phyloP scores from a whole-genome alignment of 2,888 invertebrate genomes.

The Drosophila parthenogenetica region DNA sequence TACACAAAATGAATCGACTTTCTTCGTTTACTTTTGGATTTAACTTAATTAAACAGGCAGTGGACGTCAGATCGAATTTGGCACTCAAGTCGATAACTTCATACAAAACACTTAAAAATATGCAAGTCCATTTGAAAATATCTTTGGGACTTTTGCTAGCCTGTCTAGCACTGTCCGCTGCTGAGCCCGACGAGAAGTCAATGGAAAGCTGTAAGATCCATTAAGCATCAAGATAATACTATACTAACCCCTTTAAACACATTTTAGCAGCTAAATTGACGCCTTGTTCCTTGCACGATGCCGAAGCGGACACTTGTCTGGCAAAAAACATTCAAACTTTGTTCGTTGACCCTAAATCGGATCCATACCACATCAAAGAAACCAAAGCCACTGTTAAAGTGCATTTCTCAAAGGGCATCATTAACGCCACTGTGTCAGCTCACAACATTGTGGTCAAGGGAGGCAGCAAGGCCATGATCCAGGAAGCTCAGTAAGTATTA shows the following conservation, averaged over 20 bases:
- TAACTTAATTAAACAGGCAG: not conserved
- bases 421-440: conserved; percentile 39
- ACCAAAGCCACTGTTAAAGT: too few species aligned
- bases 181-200: not conserved
- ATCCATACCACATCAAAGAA: conserved; percentile 19
- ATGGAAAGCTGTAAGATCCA: not conserved
- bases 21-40: not conserved
- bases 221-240: too few species aligned
- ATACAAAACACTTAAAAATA: too few species aligned
- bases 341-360: conserved; percentile 53
- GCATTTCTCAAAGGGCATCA: too few species aligned
- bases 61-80: not conserved
- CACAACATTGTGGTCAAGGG: not conserved
- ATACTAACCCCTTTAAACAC: not conserved
- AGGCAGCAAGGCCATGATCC: not conserved
- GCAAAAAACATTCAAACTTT: conserved; percentile 39
- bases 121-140: not conserved
- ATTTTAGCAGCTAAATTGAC: not conserved
- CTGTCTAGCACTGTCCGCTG: not conserved
- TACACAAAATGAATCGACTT: not conserved
- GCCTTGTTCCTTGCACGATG: not conserved
- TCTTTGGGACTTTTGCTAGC: not conserved
- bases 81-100: not conserved
- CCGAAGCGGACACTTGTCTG: too few species aligned
- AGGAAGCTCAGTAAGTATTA: not conserved